Evolutionary conservation across 2,888 invertebrate species (phyloP).

Genomic region (Chrysina gloriosa): DNA sequence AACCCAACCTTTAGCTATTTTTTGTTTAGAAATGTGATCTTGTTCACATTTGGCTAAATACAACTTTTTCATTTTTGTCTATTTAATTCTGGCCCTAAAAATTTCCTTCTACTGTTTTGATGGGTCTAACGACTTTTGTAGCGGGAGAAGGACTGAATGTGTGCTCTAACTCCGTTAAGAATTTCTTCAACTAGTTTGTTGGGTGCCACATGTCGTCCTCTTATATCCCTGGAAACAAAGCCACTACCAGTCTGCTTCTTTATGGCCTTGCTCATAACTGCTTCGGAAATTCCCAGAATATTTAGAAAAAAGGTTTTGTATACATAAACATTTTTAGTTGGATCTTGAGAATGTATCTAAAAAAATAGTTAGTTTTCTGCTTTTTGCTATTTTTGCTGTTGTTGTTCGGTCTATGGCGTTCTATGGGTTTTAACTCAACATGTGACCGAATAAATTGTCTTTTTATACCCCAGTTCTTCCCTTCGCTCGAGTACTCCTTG

Average conservation of each 20-base stretch:
- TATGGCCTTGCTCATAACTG: background rate
- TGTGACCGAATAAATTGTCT: constrained; percentile 1
- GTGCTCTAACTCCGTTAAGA: too few species aligned
- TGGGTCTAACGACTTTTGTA: too few species aligned
- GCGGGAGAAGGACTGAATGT: too few species aligned
- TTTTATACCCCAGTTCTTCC: constrained; percentile 3
- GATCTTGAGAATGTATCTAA: background rate
- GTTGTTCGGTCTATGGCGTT: background rate
- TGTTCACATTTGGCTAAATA: too few species aligned
- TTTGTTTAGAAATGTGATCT: too few species aligned
- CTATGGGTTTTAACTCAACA: background rate
- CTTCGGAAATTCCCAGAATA: background rate
- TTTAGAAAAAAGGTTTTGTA: constrained; percentile 2
- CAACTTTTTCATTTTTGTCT: too few species aligned
- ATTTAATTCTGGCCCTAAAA: too few species aligned
- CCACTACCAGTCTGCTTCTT: background rate
- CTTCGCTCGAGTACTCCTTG: constrained; percentile 7
- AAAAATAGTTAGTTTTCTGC: background rate
- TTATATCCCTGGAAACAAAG: background rate
- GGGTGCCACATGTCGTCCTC: too few species aligned
- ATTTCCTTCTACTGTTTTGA: too few species aligned
- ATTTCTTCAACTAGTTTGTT: too few species aligned
- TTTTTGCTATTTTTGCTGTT: constrained; percentile 10
- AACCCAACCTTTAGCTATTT: too few species aligned
- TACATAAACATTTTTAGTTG: background rate